Conservation (phyloP, 2,888 invertebrate species). For the Orthonevra nobilis region DNA sequence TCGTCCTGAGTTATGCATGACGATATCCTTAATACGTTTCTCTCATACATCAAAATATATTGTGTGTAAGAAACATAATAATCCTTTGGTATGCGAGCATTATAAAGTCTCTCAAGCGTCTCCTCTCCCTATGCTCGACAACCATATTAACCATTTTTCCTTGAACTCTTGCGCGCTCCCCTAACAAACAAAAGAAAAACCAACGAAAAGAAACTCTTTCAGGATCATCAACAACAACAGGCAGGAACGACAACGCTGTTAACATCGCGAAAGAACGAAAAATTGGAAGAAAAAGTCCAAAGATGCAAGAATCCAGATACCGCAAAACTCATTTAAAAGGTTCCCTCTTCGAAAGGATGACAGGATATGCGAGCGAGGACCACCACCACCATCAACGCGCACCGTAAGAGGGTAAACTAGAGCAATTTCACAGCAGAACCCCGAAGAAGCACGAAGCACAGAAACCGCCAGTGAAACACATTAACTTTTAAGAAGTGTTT, state of each 20-base stretch:
- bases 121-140: neutral
- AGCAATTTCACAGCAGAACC: slow-evolving; percentile 12
- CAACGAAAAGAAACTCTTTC: slow-evolving; percentile 23
- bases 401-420: neutral
- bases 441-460: neutral
- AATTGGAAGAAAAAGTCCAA: slow-evolving; percentile 11
- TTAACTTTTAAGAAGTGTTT: slow-evolving; percentile 70
- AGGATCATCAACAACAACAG: slow-evolving; percentile 53
- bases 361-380: slow-evolving; percentile 43
- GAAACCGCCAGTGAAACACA: slow-evolving; percentile 49
- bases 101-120: slow-evolving; percentile 8
- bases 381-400: no score
- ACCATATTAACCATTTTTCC: neutral
- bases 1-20: no score
- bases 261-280: neutral
- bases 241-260: slow-evolving; percentile 12
- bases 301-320: slow-evolving; percentile 54
- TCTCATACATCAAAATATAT: slow-evolving; percentile 57
- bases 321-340: slow-evolving; percentile 56
- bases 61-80: slow-evolving; percentile 60
- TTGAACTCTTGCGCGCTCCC: neutral
- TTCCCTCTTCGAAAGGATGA: slow-evolving; percentile 35
- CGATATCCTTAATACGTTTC: slow-evolving; percentile 46
- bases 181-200: neutral
- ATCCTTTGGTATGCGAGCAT: slow-evolving; percentile 43